Base-by-base conservation (phyloP, 2,113 vertebrate genomes). In the Thryonomys swinderianus region DNA sequence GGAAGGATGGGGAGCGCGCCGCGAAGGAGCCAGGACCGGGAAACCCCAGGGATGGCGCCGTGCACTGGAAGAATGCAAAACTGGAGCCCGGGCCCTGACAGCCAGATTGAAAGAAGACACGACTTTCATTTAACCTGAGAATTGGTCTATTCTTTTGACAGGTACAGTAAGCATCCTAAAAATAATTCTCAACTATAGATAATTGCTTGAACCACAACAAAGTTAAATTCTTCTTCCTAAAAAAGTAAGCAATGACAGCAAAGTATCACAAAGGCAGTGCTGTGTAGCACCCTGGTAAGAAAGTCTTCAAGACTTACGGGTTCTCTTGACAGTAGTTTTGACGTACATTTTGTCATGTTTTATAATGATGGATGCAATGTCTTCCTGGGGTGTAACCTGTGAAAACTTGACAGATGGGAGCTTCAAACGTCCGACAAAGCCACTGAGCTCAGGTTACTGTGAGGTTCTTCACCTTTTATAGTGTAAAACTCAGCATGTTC, bases 161-260 rank as follows among this genome's bases (percentile, higher is more conserved):
- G 57, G 62, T 71, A 88, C 73, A 95, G 78, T 78, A 94, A 96
- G 55, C 80, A 97, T 94, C 94, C 94, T 96, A 98, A 98, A 98
- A 98, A 96, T 76, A 96, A 96, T 96, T 96, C 95, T 97, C 64
- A 95, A 86, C 91, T 92, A 94, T 85, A 96, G 88, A 25, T 97
- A 98, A 98, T 98, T 95, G 88, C 90, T 98, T 97, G 94, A 79
- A 90, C 76, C 18, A 80, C 76, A 93, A 95, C 95, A 96, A 88
- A 91, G 17, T 89, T 91, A 98, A 83, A 69, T 81, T 7, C 84
- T 82, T 37, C 94, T 95, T 93, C 34, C 94, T n/a, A n/a, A n/a
- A n/a, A n/a, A n/a, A n/a, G n/a, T n/a, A n/a, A n/a, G n/a, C n/a
- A n/a, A 64, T 88, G 48, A 73, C 91, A 97, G 92, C 34, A 94